phyloP scores from a whole-genome alignment of 2,797 vertebrate genomes.

The Leptatherina wallacei region DNA sequence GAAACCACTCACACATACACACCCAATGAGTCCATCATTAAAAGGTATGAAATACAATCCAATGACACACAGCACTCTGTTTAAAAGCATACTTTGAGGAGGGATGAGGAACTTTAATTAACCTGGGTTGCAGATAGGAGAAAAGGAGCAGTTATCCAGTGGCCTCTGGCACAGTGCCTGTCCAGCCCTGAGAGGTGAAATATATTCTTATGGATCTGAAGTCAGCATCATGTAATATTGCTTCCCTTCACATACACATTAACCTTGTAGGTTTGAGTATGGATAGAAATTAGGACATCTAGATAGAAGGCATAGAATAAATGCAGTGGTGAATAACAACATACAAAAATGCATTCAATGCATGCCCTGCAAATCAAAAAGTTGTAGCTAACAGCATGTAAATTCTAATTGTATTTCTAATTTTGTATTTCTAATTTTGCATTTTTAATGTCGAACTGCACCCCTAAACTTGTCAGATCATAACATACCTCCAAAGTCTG shows the following conservation, averaged over 20 bases:
- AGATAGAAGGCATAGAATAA: conserved; percentile 33
- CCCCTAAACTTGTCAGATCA: conserved; percentile 39
- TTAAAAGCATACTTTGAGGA: conserved; percentile 80
- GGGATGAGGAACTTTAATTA: conserved; percentile 79
- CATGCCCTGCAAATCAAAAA: not conserved
- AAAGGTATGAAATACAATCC: conserved; percentile 75
- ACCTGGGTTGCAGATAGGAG: conserved; percentile 68
- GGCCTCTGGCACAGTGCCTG: conserved; percentile 74
- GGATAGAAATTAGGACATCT: conserved; percentile 53
- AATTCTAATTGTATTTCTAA: not conserved
- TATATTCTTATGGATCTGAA: conserved; percentile 76
- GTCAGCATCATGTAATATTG: conserved; percentile 61
- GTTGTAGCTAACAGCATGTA: not conserved
- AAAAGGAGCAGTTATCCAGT: conserved; percentile 62
- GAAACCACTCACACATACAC: conserved; percentile 22
- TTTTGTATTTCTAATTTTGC: no score
- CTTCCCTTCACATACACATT: conserved; percentile 64
- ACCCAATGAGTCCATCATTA: conserved; percentile 69
- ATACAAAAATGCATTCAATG: conserved; percentile 22
- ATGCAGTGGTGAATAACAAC: conserved; percentile 28
- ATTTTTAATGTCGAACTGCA: conserved; percentile 12
- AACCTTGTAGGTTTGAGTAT: conserved; percentile 73
- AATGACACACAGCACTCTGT: conserved; percentile 78
- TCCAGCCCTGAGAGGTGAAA: conserved; percentile 69
- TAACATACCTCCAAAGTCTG: conserved; percentile 61